Percentiles rank a stretch among this genome's conserved stretches.
phyloP scores from a whole-genome alignment of 2,888 invertebrate genomes.

The Elmis aenea region DNA sequence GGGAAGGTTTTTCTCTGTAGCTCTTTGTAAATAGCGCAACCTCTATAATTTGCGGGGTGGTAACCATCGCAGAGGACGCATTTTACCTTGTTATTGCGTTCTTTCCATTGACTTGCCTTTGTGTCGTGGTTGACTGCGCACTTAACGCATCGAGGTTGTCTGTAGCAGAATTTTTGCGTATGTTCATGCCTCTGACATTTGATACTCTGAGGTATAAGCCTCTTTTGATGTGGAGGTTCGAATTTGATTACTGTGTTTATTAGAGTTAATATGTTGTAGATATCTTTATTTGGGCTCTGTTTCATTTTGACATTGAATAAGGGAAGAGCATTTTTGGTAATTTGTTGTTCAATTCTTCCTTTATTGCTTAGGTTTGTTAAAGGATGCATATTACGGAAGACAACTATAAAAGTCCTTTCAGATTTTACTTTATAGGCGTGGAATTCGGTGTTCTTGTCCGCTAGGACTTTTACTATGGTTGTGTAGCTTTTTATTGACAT shows the following conservation, averaged over 20 bases:
- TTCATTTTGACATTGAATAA: slow-evolving; percentile 4
- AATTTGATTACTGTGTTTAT: slow-evolving; percentile 5
- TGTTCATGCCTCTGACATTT: slow-evolving; percentile 1
- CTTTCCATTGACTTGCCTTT: slow-evolving; percentile 5
- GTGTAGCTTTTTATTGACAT: slow-evolving; percentile 4
- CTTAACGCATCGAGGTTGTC: slow-evolving; percentile 6
- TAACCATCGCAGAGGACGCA: slow-evolving; percentile 5
- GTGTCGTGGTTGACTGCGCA: slow-evolving; percentile 5
- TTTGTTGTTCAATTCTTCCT: background rate
- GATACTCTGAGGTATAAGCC: slow-evolving; percentile 1
- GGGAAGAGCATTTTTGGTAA: no score
- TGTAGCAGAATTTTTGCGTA: slow-evolving; percentile 3
- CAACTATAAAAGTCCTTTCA: no score
- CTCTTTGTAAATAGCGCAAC: no score
- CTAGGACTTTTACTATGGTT: no score
- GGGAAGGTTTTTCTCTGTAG: no score
- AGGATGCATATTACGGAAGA: no score
- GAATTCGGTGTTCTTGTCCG: no score
- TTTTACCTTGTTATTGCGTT: slow-evolving; percentile 6
- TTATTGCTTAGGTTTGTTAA: no score
- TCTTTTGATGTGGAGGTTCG: slow-evolving; percentile 6
- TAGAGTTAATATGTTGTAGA: background rate
- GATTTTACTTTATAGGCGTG: no score
- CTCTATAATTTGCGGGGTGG: no score
- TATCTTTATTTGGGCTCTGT: slow-evolving; percentile 2